phyloP scores from a whole-genome alignment of 2,113 vertebrate genomes.

The Mesembrinibis cayennensis region DNA sequence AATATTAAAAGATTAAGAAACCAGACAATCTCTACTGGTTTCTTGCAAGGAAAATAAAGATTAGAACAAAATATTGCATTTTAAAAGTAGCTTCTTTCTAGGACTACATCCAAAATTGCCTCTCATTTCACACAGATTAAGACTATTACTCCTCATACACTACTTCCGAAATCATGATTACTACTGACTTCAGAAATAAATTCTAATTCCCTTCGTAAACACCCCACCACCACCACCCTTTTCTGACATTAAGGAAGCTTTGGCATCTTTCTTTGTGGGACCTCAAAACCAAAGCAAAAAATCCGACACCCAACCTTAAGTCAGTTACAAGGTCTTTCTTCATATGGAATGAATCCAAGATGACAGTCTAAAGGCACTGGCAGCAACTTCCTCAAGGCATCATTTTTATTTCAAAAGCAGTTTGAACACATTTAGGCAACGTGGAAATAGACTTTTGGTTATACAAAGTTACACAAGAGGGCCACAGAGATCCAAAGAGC shows the following conservation, averaged over 20 bases:
- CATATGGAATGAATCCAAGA: neutral
- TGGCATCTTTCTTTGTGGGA: neutral
- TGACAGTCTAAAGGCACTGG: neutral
- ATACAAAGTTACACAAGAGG: neutral
- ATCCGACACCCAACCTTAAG: neutral
- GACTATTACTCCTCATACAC: neutral
- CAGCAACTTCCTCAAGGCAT: neutral
- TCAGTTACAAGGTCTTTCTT: neutral
- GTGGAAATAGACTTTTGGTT: neutral
- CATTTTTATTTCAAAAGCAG: neutral
- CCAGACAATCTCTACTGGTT: neutral
- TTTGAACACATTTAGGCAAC: neutral
- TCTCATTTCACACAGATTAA: neutral
- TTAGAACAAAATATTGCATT: neutral
- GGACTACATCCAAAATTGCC: neutral
- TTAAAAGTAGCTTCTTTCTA: neutral
- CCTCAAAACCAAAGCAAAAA: neutral
- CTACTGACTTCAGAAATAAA: neutral
- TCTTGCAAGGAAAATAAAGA: neutral
- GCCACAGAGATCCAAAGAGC: neutral
- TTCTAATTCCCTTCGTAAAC: neutral
- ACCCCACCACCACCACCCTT: accelerated
- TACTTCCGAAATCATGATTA: neutral
- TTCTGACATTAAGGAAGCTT: neutral
- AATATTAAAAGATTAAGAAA: neutral